Percentiles rank a stretch among this genome's conserved stretches.
These are phyloP conservation scores for Melanotaenia duboulayi DNA, from an alignment of 2,113 vertebrate genomes.

Conservation along the genomic window DNA sequence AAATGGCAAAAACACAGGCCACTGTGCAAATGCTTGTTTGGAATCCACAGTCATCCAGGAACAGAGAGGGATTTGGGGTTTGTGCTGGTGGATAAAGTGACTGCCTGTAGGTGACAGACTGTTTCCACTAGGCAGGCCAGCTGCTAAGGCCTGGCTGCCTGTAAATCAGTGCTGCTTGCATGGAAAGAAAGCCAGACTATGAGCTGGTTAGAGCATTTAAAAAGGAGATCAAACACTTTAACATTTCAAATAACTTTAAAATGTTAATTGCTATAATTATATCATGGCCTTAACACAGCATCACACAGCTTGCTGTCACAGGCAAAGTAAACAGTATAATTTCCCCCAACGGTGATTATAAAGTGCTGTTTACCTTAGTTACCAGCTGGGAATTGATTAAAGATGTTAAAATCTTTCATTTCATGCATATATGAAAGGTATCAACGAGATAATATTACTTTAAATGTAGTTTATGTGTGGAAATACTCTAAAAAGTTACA, in stretches of 20 bases:
- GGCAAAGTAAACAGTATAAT: neutral
- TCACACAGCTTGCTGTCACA: neutral
- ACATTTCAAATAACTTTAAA: neutral
- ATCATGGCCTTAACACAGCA: neutral
- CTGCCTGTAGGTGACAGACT: slow-evolving; percentile 50
- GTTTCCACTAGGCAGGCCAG: slow-evolving; percentile 71
- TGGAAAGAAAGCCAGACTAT: slow-evolving; percentile 10
- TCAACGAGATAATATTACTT: neutral
- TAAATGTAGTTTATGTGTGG: neutral
- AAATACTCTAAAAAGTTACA: too few relatives aligned
- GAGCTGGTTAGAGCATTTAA: neutral
- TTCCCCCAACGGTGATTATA: neutral
- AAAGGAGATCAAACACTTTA: neutral
- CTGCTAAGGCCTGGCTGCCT: slow-evolving; percentile 33
- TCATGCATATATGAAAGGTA: neutral
- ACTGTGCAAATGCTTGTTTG: slow-evolving; percentile 1
- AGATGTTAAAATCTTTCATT: neutral
- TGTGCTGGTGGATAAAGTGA: slow-evolving; percentile 36
- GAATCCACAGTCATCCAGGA: slow-evolving; percentile 1
- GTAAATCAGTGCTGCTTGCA: slow-evolving; percentile 38
- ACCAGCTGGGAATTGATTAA: neutral
- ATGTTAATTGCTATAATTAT: neutral
- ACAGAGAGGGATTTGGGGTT: slow-evolving; percentile 15
- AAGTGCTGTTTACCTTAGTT: neutral
- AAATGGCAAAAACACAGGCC: slow-evolving; percentile 33